Evolutionary conservation across 2,113 vertebrate species (phyloP), one percentile per base, ranked within the genome.

Genomic region (Anguilla rostrata): DNA sequence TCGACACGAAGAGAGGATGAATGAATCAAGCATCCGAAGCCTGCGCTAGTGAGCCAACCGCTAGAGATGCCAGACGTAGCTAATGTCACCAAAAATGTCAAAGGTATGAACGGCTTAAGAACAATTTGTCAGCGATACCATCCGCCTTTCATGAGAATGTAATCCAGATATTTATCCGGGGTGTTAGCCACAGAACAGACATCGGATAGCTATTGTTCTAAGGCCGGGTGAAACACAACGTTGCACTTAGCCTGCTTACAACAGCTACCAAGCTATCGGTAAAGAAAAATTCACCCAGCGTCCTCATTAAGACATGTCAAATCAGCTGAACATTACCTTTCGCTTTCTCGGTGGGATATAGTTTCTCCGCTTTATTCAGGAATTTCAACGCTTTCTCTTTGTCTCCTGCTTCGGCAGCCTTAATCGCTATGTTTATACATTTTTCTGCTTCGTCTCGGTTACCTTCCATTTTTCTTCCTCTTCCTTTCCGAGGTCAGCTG

Each of bases 391-490:
- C 98, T 85, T 95, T 97, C 43, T 97, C 97, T 49, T 95, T 96
- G 90, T 98, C 95, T 14, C 97, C 98, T 43, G 94, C 95, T 88
- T 96, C 95, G 83, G 98, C 87, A 49, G 97, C 96, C 92, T 94
- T 96, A 11, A 93, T 93, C 2, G 97, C 98, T 89, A 99, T 98
- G 11, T 92, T 95, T 39, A 99, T 95, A 91, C 98, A 99, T 91
- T 96, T 98, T 91, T 97, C 97, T 34, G 98, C 98, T 92, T 99
- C 98, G 90, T 99, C 98, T 89, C 96, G 95, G 93, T 99, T 99
- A 86, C 98, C 96, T 95, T 99, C 98, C 98, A 99, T 99, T 89
- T 92, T 94, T 87, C 89, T 81, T 90, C 89, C 90, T 87, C 92
- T 90, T 92, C 92, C 88, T 88, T 88, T 20, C 84, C 84, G 7